Evolutionary conservation across 2,888 invertebrate genomes (phyloP).

Genomic region (Pterobdella sp.): DNA sequence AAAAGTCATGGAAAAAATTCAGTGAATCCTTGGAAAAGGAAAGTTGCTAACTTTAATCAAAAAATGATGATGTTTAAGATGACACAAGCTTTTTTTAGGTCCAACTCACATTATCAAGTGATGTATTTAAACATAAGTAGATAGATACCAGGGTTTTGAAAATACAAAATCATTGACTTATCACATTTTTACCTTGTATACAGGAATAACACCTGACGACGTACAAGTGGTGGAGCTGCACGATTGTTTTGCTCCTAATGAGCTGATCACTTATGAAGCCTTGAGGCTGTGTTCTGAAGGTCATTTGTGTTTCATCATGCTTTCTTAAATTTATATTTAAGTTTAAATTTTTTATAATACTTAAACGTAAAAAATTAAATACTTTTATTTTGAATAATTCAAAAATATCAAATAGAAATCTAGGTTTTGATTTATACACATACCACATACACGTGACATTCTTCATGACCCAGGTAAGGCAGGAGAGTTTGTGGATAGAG

Average conservation of each 20-base stretch:
- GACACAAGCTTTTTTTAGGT: no score
- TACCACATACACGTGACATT: not conserved
- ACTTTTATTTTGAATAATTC: not conserved
- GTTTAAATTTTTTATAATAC: not conserved
- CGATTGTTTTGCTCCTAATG: conserved; percentile 96
- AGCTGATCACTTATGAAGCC: conserved; percentile 92
- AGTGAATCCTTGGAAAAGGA: no score
- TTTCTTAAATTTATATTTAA: not conserved
- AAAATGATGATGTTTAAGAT: no score
- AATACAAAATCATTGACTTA: no score
- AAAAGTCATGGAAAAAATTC: no score
- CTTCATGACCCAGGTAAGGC: conserved; percentile 59
- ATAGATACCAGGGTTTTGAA: no score
- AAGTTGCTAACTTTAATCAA: no score
- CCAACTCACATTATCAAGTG: no score
- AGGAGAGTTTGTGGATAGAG: conserved; percentile 80
- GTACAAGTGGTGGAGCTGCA: conserved; percentile 91
- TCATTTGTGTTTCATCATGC: conserved; percentile 32
- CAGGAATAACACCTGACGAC: conserved; percentile 65
- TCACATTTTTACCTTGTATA: no score
- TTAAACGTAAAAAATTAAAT: not conserved
- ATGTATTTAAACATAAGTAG: no score
- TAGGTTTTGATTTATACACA: not conserved
- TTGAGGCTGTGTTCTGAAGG: conserved; percentile 69
- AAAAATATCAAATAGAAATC: not conserved